Percentiles rank a stretch among this genome's conserved stretches.
Evolutionary conservation across 2,113 vertebrate species (phyloP).

Genomic region (Sylvietta virens): DNA sequence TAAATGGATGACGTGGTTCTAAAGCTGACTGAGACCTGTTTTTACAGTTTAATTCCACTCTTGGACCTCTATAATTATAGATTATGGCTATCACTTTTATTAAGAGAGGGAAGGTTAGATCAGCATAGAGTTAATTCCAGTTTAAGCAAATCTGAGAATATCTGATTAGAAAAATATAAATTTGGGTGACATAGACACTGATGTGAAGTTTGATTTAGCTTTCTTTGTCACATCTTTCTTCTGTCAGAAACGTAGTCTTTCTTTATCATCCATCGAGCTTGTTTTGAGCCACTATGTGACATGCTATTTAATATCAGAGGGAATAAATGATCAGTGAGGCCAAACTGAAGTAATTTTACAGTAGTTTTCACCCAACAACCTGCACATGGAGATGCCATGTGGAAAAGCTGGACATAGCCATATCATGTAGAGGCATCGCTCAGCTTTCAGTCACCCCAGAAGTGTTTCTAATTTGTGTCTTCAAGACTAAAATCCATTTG

Average conservation of each 20-base stretch:
- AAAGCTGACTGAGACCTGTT: not conserved
- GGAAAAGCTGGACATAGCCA: not conserved
- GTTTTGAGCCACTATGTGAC: not conserved
- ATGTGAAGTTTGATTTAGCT: not conserved
- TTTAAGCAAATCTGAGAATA: not conserved
- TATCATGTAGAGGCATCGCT: not conserved
- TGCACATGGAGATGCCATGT: not conserved
- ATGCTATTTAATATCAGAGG: not conserved
- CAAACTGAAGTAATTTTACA: not conserved
- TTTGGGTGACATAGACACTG: not conserved
- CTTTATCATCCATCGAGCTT: not conserved
- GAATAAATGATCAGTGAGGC: not conserved
- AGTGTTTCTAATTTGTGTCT: not conserved
- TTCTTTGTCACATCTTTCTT: not conserved
- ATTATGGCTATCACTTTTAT: not conserved
- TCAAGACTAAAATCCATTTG: not conserved
- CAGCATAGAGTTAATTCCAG: not conserved
- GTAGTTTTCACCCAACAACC: accelerated
- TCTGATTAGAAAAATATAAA: not conserved
- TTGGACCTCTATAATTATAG: not conserved
- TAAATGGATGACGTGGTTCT: not conserved
- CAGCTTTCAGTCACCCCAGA: not conserved
- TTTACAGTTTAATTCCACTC: not conserved
- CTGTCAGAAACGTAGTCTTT: not conserved
- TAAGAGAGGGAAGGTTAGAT: not conserved